Percentiles rank a stretch among this genome's conserved stretches.
Conservation (phyloP, 2,888 invertebrate genomes). For the Agrochola circellaris region DNA sequence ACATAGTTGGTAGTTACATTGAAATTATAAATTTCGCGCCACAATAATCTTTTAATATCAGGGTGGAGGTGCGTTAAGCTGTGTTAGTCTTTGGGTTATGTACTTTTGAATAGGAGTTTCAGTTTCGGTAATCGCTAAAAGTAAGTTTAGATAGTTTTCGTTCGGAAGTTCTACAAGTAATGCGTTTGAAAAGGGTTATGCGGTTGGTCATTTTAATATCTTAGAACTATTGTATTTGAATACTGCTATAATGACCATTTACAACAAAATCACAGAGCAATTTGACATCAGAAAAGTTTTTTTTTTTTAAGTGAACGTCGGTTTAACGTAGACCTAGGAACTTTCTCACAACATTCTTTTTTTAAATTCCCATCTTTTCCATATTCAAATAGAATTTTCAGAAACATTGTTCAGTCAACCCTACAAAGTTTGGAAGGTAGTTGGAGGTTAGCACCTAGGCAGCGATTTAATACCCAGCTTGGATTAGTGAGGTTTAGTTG, state of each 20-base stretch:
- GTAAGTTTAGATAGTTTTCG: constrained; percentile 88
- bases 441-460: constrained; percentile 84
- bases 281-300: background rate
- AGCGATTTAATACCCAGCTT: constrained; percentile 87
- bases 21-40: constrained; percentile 82
- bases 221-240: background rate
- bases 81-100: constrained; percentile 69
- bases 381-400: constrained; percentile 29
- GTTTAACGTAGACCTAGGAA: background rate
- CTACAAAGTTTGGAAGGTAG: constrained; percentile 72
- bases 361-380: too few relatives aligned
- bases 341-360: background rate
- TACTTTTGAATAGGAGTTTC: constrained; percentile 72
- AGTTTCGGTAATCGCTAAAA: constrained; percentile 80
- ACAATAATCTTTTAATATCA: constrained; percentile 84
- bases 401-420: constrained; percentile 59
- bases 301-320: background rate
- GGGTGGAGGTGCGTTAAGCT: constrained; percentile 68
- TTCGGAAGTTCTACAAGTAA: constrained; percentile 44
- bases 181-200: background rate
- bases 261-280: background rate
- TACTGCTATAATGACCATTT: background rate
- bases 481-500: constrained; percentile 89
- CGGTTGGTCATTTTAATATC: background rate
- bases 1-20: constrained; percentile 71